phyloP scores from a whole-genome alignment of 2,888 invertebrate species.

The Acrocera orbiculus region DNA sequence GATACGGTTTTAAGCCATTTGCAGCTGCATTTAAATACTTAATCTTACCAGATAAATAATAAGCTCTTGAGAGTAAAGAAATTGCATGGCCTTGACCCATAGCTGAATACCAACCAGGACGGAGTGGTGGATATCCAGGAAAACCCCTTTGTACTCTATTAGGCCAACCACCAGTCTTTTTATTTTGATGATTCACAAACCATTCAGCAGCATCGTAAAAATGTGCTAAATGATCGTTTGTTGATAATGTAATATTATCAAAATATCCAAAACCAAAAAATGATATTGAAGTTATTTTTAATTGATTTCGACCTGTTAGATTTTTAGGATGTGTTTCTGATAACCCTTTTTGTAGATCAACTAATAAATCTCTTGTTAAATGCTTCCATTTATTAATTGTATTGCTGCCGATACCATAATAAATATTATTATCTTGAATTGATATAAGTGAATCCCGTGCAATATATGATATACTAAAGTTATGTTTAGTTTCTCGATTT shows the following conservation, averaged over 20 bases:
- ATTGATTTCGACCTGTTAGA: conserved; percentile 27
- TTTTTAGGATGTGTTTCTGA: conserved; percentile 31
- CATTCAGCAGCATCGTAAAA: conserved; percentile 87
- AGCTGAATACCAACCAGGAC: conserved; percentile 88
- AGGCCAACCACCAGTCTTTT: conserved; percentile 78
- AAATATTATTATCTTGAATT: conserved; percentile 61
- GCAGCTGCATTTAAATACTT: conserved; percentile 67
- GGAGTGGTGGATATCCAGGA: conserved; percentile 55
- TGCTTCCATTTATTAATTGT: conserved; percentile 49
- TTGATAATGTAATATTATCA: conserved; percentile 60
- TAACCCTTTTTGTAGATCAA: conserved; percentile 85
- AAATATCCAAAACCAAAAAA: conserved; percentile 54
- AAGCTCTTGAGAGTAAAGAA: conserved; percentile 84
- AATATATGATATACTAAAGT: conserved; percentile 67
- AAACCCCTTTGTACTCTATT: conserved; percentile 69
- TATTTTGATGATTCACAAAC: conserved; percentile 76
- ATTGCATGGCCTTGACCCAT: conserved; percentile 98
- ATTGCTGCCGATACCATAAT: conserved; percentile 61
- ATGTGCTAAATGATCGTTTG: conserved; percentile 74
- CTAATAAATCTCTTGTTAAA: conserved; percentile 70
- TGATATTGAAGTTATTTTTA: conserved; percentile 43
- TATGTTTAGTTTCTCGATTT: conserved; percentile 57
- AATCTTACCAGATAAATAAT: conserved; percentile 58
- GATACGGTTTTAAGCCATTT: conserved; percentile 62
- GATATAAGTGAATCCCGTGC: conserved; percentile 55